These are phyloP conservation scores for Enteromius thamalakanensis DNA, from an alignment of 2,797 vertebrate species.

Conservation along the genomic window DNA sequence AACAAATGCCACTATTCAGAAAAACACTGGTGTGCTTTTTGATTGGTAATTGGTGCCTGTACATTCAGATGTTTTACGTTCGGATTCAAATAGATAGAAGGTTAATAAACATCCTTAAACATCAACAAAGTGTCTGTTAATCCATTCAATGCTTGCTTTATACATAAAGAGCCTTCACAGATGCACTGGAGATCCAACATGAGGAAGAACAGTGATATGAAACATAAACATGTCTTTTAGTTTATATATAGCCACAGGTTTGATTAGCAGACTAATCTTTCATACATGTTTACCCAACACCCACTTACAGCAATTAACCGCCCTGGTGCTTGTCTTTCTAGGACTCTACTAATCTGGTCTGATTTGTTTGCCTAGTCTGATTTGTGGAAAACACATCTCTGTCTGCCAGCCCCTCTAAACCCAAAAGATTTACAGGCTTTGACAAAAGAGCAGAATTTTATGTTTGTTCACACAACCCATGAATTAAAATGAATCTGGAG, in stretches of 20 bases:
- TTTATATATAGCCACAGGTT: neutral
- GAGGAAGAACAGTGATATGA: neutral
- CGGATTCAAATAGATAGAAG: neutral
- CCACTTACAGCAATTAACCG: neutral
- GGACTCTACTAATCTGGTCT: neutral
- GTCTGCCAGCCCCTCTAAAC: slow-evolving; percentile 25
- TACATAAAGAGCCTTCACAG: neutral
- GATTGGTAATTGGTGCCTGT: slow-evolving; percentile 9
- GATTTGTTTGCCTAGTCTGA: slow-evolving; percentile 13
- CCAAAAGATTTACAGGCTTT: slow-evolving; percentile 46
- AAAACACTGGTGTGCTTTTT: neutral
- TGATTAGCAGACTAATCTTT: slow-evolving; percentile 11
- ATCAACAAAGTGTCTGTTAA: neutral
- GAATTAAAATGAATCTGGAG: slow-evolving; percentile 38
- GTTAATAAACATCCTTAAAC: slow-evolving; percentile 32
- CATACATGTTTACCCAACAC: slow-evolving; percentile 14
- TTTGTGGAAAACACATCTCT: slow-evolving; percentile 29
- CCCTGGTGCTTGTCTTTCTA: neutral
- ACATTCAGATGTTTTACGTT: neutral
- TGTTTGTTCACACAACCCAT: slow-evolving; percentile 51
- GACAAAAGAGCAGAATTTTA: slow-evolving; percentile 39
- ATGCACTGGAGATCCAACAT: neutral
- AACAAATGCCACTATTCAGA: neutral
- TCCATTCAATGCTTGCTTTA: neutral
- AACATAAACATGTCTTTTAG: neutral